Base-by-base conservation (phyloP, 2,113 vertebrate genomes). In the Alexandromys fortis region DNA sequence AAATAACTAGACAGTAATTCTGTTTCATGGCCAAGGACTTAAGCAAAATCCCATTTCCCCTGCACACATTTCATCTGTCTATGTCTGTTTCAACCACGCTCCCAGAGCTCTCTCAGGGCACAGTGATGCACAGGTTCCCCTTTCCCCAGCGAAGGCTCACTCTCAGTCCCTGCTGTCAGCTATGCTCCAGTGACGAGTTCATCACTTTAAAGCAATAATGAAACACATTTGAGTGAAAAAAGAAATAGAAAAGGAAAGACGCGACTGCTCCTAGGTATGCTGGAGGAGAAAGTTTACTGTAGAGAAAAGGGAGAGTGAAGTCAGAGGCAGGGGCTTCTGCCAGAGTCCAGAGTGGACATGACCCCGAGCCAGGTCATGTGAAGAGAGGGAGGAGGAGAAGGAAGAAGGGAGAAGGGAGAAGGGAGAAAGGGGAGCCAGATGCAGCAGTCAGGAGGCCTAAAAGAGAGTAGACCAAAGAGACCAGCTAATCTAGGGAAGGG, bases 11-110 rank as follows among this genome's bases (percentile, higher is more conserved):
- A 89, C 8, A 95, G 28, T 49, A 86, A 75, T 96, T 96, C 76
- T 82, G 52, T 86, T 93, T 82, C 81, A 47, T 47, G 90, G 72
- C 76, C 87, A 88, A 30, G 88, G 85, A 78, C 42, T 38, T 91
- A 28, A 96, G 61, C 72, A 94, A 94, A 65, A 75, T 0, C 11
- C 49, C 35, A 65, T 52, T 85, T 94, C 90, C 82, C 70, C 52
- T 94, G 76, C 78, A n/a, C 63, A 81, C n/a, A 91, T 97, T 91
- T 97, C 72, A 94, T 85, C 49, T 83, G 61, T 92, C 96, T 94
- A 21, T 63, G 0, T 92, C 68, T 92, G 68, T 86, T 95, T 86
- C 78, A 82, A 33, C 77, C 5, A 12, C 28, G 47, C 22, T 94
- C 55, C 42, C 14, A 58, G 72, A 68, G 49, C 55, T 93, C 38